Evolutionary conservation across 2,888 invertebrate species (phyloP), one percentile per base, ranked within the genome.

Genomic region (Drosophila percnosoma): DNA sequence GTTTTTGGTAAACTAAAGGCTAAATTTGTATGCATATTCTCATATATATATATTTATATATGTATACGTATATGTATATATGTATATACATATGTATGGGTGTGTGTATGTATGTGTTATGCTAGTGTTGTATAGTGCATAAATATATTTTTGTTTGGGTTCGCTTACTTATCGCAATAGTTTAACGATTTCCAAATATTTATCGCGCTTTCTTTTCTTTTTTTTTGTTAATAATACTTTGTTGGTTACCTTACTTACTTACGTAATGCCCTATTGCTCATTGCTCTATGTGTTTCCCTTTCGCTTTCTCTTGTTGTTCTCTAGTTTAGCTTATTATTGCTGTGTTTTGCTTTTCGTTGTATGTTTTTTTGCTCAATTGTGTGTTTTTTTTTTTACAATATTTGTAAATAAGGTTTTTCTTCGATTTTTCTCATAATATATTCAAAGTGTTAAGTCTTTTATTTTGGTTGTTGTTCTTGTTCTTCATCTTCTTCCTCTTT

Each of bases 361-460:
- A 36, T 24, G 8, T 45, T 45, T 45, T 45, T 61, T 58, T 48
- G 33, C 55, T 55, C 62, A 27, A 49, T 72, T 61, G 42, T 62
- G 42, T 73, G 61, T 75, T 60, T 59, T 38, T 24, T 24, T 78
- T 48, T 51, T 63, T 55, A 82, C 82, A 82, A 87, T 85, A 81
- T 60, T 78, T 85, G 89, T 85, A 85, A 85, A 85, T 89, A 85
- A 87, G 73, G 75, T 72, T 75, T 66, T 68, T 60, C 2, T 69
- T 58, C 51, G 31, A 61, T 76, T 67, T 67, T 64, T 55, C 54
- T 57, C 42, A 65, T 79, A 59, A 74, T 71, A 80, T 87, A 78
- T 82, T 89, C 84, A 83, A 89, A 87, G 82, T 87, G 87, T 85
- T 84, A 89, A 86, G 85, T 86, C 85, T 86, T 86, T 86, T 87